Evolutionary conservation across 2,888 invertebrate species (phyloP).

Genomic region (Epirrita christyi): DNA sequence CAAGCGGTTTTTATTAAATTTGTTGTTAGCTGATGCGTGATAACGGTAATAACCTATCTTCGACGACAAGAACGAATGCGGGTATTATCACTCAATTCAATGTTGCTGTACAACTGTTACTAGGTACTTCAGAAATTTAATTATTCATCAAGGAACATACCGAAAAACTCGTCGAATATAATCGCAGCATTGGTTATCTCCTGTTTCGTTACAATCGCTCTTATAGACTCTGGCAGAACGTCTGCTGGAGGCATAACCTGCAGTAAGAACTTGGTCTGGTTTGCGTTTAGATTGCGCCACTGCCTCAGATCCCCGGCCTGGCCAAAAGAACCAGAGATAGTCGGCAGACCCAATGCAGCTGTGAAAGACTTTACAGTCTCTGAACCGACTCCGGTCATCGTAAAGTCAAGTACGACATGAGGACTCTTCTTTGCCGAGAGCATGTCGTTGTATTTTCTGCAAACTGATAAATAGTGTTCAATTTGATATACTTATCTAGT

Average conservation of each 20-base stretch:
- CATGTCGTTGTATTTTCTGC: conserved; percentile 88
- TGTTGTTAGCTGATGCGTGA: conserved; percentile 30
- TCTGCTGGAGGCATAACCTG: conserved; percentile 95
- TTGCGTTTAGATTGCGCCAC: conserved; percentile 90
- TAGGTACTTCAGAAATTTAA: neutral
- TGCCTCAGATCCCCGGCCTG: conserved; percentile 92
- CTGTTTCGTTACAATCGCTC: conserved; percentile 91
- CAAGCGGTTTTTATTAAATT: conserved; percentile 41
- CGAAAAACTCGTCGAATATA: conserved; percentile 94
- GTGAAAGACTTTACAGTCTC: conserved; percentile 95
- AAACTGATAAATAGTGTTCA: conserved; percentile 64
- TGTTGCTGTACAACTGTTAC: neutral
- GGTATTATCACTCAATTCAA: conserved; percentile 26
- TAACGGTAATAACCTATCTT: conserved; percentile 31
- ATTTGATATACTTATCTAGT: neutral
- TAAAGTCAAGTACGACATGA: conserved; percentile 92
- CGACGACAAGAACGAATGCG: conserved; percentile 30
- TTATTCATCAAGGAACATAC: conserved; percentile 70
- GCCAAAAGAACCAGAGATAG: conserved; percentile 93
- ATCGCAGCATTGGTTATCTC: conserved; percentile 97
- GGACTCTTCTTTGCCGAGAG: conserved; percentile 87
- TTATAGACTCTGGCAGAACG: conserved; percentile 92
- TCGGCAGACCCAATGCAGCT: conserved; percentile 91
- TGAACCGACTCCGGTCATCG: conserved; percentile 91
- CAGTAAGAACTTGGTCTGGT: conserved; percentile 90